Percentiles rank a stretch among this genome's conserved stretches.
These are phyloP conservation scores for Tenebrio molitor DNA, from an alignment of 1,140 invertebrate genomes.

Conservation along the genomic window DNA sequence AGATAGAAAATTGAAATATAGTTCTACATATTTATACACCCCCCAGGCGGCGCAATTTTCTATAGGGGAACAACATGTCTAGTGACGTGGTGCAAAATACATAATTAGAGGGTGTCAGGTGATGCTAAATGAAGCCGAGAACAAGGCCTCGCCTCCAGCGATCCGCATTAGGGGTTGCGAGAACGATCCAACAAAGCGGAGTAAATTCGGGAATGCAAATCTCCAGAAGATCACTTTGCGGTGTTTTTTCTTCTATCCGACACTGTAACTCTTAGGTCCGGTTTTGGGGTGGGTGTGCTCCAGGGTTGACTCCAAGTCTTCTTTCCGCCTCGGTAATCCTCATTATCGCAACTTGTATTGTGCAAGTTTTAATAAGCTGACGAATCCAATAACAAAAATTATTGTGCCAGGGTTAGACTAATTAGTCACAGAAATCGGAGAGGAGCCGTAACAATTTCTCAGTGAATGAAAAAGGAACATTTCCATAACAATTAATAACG, in stretches of 20 bases:
- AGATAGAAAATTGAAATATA: slow-evolving; percentile 56
- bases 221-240: not conserved
- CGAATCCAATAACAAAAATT: slow-evolving; percentile 6
- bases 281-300: too few species aligned
- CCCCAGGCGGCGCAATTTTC: slow-evolving; percentile 42
- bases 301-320: too few species aligned
- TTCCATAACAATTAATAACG: slow-evolving; percentile 44
- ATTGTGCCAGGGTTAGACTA: slow-evolving; percentile 1
- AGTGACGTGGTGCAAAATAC: slow-evolving; percentile 58
- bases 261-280: too few species aligned
- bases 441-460: not conserved
- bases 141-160: slow-evolving; percentile 48
- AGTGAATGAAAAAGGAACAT: slow-evolving; percentile 15
- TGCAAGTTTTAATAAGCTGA: slow-evolving; percentile 1
- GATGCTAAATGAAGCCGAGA: slow-evolving; percentile 58
- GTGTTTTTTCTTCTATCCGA: too few species aligned
- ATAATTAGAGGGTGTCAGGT: slow-evolving; percentile 62
- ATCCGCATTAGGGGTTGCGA: slow-evolving; percentile 28
- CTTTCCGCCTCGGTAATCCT: not conserved
- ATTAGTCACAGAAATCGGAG: not conserved
- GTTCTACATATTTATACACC: slow-evolving; percentile 57
- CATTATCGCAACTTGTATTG: not conserved
- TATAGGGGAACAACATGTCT: slow-evolving; percentile 48
- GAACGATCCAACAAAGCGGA: slow-evolving; percentile 37
- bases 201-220: slow-evolving; percentile 22